Percentiles rank a stretch among this genome's conserved stretches.
Conservation (phyloP, 2,888 invertebrate species). For the Rhingia campestris region DNA sequence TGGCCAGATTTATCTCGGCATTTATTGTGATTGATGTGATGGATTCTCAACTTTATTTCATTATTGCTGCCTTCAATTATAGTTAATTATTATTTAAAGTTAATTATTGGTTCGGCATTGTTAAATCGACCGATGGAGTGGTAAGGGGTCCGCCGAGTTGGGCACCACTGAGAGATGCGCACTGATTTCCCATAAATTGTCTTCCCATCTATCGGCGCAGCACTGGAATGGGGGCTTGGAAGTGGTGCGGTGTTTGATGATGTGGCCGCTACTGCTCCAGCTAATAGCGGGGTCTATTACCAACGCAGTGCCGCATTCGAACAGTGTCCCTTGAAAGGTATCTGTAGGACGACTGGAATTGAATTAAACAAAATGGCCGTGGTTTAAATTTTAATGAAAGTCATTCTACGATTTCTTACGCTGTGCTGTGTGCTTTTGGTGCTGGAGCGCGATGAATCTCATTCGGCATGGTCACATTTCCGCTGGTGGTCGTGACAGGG, state of each 20-base stretch:
- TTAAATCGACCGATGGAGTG: constrained; percentile 33
- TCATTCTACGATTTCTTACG: constrained; percentile 17
- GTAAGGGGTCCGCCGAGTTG: not conserved
- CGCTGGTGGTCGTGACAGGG: constrained; percentile 36
- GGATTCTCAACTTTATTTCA: constrained; percentile 74
- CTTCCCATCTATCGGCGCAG: constrained; percentile 36
- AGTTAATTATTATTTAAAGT: constrained; percentile 74
- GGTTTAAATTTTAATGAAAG: constrained; percentile 47
- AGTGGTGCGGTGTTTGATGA: constrained; percentile 1
- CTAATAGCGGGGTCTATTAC: constrained; percentile 21
- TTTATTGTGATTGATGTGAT: constrained; percentile 74
- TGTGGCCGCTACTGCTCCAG: constrained; percentile 31
- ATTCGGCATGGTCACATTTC: constrained; percentile 44
- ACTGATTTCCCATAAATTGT: constrained; percentile 66
- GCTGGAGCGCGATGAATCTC: constrained; percentile 21
- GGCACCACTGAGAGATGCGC: constrained; percentile 16
- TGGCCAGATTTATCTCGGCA: constrained; percentile 69
- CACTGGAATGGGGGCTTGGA: not conserved
- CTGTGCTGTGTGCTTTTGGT: constrained; percentile 5
- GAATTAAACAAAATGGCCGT: constrained; percentile 38
- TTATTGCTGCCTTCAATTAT: constrained; percentile 72
- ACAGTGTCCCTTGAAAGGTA: constrained; percentile 6
- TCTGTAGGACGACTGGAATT: constrained; percentile 4
- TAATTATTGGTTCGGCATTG: constrained; percentile 71
- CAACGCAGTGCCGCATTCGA: constrained; percentile 3